phyloP scores from a whole-genome alignment of 2,113 vertebrate species.

The Cheilinus undulatus region DNA sequence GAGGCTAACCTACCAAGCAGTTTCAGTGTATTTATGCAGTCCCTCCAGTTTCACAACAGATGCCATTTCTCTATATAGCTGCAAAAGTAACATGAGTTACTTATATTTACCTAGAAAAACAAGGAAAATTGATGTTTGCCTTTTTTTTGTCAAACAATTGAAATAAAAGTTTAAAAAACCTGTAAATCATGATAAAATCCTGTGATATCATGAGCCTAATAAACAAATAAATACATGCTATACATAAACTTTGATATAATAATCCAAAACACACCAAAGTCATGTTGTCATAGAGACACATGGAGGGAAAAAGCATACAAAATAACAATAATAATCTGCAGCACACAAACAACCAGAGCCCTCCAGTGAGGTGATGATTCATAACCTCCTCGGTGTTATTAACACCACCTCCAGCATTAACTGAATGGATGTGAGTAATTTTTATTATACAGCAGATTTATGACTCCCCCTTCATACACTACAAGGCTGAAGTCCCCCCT shows the following conservation, averaged over 20 bases:
- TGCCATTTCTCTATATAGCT: no score
- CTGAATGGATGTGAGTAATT: slow-evolving; percentile 80
- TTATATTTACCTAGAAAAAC: no score
- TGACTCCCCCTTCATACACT: slow-evolving; percentile 71
- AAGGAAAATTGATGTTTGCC: no score
- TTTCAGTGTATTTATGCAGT: no score
- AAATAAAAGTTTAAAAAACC: no score
- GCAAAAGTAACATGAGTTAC: no score
- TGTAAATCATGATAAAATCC: no score
- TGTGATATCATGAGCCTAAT: no score
- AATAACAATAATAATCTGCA: background rate
- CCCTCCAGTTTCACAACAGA: no score
- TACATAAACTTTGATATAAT: no score
- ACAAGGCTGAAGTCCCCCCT: slow-evolving; percentile 80
- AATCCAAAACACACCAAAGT: background rate
- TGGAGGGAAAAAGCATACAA: background rate
- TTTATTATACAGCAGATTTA: slow-evolving; percentile 90
- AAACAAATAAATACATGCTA: background rate
- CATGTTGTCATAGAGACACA: background rate
- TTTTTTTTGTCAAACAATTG: no score
- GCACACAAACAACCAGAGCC: background rate
- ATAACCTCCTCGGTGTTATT: slow-evolving; percentile 86
- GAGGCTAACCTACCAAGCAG: no score
- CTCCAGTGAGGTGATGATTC: slow-evolving; percentile 85
- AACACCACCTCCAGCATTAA: slow-evolving; percentile 85